Evolutionary conservation across 2,888 invertebrate species (phyloP).

Genomic region (Dasysyrphus tricinctus): DNA sequence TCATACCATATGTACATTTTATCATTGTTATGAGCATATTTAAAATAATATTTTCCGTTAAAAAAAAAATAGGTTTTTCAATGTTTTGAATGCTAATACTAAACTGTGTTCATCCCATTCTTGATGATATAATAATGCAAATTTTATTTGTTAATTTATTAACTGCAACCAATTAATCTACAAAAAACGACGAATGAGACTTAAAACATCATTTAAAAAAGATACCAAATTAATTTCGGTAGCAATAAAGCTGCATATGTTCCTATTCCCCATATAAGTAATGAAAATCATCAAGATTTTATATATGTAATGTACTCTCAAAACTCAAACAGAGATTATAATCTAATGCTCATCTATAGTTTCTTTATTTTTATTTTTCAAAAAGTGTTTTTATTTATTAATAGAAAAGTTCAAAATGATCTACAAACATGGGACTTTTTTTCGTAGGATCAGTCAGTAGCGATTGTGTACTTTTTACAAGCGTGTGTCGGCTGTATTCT

Average conservation of each 20-base stretch:
- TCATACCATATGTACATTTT: no score
- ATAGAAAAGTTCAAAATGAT: slow-evolving; percentile 23
- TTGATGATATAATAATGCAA: neutral
- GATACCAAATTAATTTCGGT: neutral
- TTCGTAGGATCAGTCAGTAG: slow-evolving; percentile 1
- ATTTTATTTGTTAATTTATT: neutral
- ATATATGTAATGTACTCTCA: neutral
- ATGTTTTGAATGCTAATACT: no score
- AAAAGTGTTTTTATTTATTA: slow-evolving; percentile 2
- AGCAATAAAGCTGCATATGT: neutral
- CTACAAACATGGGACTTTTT: neutral
- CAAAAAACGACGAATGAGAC: neutral
- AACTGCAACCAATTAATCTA: slow-evolving; percentile 2
- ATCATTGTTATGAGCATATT: no score
- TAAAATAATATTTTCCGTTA: no score
- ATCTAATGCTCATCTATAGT: neutral
- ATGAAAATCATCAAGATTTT: neutral
- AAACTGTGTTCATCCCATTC: no score
- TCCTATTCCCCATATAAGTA: neutral
- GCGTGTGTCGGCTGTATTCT: no score
- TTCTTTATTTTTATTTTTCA: neutral
- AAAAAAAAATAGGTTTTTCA: no score
- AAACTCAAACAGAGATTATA: neutral
- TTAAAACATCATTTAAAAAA: neutral
- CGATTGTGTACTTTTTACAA: slow-evolving; percentile 1